Evolutionary conservation across 2,797 vertebrate species (phyloP), one percentile per base, ranked within the genome.

Genomic region (Silurus aristotelis): DNA sequence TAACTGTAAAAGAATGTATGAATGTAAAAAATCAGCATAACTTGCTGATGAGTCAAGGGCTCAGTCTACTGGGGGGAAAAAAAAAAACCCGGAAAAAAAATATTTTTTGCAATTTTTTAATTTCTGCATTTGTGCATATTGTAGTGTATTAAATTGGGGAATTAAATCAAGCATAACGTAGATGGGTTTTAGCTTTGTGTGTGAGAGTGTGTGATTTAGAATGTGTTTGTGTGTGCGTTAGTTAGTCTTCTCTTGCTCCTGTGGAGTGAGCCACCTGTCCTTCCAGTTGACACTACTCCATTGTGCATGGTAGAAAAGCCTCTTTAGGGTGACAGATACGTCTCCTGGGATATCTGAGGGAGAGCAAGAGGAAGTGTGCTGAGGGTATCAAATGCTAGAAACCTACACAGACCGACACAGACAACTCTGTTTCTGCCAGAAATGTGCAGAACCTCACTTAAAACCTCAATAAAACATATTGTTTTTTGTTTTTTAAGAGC

Each of bases 281-380:
- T 66, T 82, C 31, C 67, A 77, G 67, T 73, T 48, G 52, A 86
- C 80, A 72, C 58, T 72, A 52, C 75, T 48, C 58, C 68, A 83
- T 80, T 87, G 85, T 84, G 56, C 56, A n/a, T 38, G 38, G 22
- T 82, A 83, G 60, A 79, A 83, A 86, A 83, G 75, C 67, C 68
- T 64, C 67, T 79, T 80, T 46, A 48, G n/a, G 73, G 38, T 63
- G 31, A 78, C 46, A 20, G 12, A 66, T 80, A 66, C 19, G 60
- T 80, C 85, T 71, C 82, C 1, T 0, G 75, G 68, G 76, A 61
- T 20, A 76, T 56, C 70, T 22, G 84, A 60, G 71, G 48, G 27
- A 61, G 31, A 56, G n/a, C 25, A 76, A 63, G 22, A 84, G 77
- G 76, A 87, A 84, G 76, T 80, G 68, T 73, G 82, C 55, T 22